These are phyloP conservation scores for Drosophila sp. DNA, from an alignment of 1,140 invertebrate species.

Conservation along the genomic window DNA sequence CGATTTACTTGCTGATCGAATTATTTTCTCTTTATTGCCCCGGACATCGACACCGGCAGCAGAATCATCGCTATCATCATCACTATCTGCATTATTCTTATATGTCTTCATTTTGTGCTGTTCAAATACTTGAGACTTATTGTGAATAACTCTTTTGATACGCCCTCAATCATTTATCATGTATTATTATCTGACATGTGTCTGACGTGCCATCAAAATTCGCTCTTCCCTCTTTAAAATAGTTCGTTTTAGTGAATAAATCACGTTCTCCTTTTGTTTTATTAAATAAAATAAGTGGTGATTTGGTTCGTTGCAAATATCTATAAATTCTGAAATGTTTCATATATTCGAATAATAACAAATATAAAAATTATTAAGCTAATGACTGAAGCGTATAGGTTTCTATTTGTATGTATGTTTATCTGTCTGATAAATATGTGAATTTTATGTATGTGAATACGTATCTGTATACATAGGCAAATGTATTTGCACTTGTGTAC, in stretches of 20 bases:
- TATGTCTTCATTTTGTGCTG: constrained; percentile 18
- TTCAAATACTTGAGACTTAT: constrained; percentile 6
- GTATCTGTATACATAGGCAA: constrained; percentile 9
- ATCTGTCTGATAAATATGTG: constrained; percentile 2
- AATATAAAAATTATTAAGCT: constrained; percentile 16
- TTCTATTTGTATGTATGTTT: constrained; percentile 17
- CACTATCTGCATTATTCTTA: constrained; percentile 14
- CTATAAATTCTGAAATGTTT: constrained; percentile 14
- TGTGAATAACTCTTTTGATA: not conserved
- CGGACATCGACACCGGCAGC: constrained; percentile 22
- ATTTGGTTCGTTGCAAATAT: constrained; percentile 6
- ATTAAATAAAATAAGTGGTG: constrained; percentile 6
- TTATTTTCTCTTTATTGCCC: constrained; percentile 25
- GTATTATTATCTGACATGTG: constrained; percentile 5
- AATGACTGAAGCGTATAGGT: constrained; percentile 14
- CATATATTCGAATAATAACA: constrained; percentile 7
- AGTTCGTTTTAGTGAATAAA: constrained; percentile 5
- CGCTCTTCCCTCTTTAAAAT: constrained; percentile 1
- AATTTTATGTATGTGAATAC: not conserved
- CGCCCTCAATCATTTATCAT: constrained; percentile 7
- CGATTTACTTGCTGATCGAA: constrained; percentile 45
- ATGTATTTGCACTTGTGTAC: constrained; percentile 6
- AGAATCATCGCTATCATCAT: constrained; percentile 40
- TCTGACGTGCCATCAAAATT: not conserved
- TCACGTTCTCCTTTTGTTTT: constrained; percentile 9